Conservation (phyloP, 2,797 vertebrate species). For the Phataginus tricuspis region DNA sequence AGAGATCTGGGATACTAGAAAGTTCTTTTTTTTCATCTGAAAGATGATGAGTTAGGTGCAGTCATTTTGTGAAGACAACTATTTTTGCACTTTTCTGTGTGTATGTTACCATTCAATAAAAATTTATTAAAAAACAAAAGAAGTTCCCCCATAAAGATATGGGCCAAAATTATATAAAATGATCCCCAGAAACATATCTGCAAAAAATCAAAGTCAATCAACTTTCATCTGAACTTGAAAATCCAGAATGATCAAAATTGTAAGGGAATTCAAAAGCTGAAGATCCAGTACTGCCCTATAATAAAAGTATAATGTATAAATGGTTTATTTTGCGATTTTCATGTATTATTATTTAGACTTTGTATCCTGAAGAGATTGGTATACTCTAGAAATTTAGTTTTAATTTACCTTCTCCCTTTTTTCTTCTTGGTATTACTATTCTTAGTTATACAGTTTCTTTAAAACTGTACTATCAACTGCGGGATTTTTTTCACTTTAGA, state of each 20-base stretch:
- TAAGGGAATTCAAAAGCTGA: constrained; percentile 6
- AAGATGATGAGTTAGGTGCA: neutral
- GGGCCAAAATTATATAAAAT: neutral
- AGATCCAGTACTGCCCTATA: neutral
- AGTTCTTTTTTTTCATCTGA: neutral
- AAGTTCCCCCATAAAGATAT: neutral
- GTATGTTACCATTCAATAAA: neutral
- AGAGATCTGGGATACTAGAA: neutral
- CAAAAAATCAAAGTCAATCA: neutral
- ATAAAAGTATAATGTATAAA: neutral
- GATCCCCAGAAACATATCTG: neutral
- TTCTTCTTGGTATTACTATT: neutral
- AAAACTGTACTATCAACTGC: neutral
- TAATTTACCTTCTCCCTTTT: neutral
- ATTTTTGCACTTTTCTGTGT: neutral
- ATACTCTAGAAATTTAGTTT: neutral
- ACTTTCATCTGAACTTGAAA: neutral
- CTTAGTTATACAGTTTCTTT: neutral
- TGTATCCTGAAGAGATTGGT: neutral
- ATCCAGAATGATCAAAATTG: constrained; percentile 28
- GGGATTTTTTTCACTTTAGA: neutral
- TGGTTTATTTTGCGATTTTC: neutral
- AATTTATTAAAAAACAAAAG: neutral
- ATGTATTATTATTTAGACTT: neutral
- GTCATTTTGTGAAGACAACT: neutral